Evolutionary conservation across 2,113 vertebrate species (phyloP), one percentile per base, ranked within the genome.

Genomic region (Burhinus bistriatus): DNA sequence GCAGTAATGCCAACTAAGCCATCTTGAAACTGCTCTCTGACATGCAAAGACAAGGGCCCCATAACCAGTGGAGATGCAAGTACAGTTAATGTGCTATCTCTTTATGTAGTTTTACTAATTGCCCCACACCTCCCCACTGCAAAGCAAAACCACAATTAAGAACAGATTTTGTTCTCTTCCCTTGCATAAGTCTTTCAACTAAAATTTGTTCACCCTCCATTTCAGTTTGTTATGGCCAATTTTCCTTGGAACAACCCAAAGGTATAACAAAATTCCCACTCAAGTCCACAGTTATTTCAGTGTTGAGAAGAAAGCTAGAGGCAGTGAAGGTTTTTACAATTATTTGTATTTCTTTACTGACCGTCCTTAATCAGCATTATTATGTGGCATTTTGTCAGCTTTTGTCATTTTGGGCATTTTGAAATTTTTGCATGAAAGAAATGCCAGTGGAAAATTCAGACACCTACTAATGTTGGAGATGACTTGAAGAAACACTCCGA

Each of bases 61-160:
- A 5, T 0, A 38, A 17, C 5, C 84, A 91, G 16, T 4, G 5
- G 25, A 90, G 45, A 32, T 23, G 1, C 7, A 77, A 62, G n/a
- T 13, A 71, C 23, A 82, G 36, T 6, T 71, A 9, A 7, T 19
- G 38, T 34, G 34, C 69, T 66, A 49, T 18, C 44, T 55, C 42
- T 75, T 58, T 4, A 38, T 9, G 4, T 3, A 59, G 42, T n/a
- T 92, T 66, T 61, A 88, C 11, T 11, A 13, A 66, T 26, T 21
- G 78, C 1, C 3, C 12, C 38, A 9, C 19, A 15, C 4, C 42
- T 1, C 2, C 2, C 5, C 3, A 2, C 12, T 59, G 21, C n/a
- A 47, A 91, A 91, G 47, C 16, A 93, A 95, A 92, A 27, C 5
- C n/a, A 57, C 49, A 77, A 6, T 17, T 52, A 59, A 16, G 16